Evolutionary conservation across 2,888 invertebrate species (phyloP), one percentile per base, ranked within the genome.

Genomic region (Spicauda simplicius): DNA sequence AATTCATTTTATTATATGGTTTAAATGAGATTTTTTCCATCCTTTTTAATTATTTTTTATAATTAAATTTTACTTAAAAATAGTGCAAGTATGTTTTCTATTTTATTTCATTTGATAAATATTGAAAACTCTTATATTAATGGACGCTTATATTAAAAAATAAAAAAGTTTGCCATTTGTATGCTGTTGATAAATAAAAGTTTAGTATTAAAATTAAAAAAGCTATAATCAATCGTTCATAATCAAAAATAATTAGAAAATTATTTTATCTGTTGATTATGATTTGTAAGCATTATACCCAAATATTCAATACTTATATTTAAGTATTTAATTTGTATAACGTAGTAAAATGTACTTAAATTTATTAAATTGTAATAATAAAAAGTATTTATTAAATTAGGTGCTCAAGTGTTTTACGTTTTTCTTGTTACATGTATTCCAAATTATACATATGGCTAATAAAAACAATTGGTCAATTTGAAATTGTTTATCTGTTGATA

Each of bases 391-490:
- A 37, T 33, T 33, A 37, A 37, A 68, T 63, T 63, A 65, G 69
- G 65, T 65, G 65, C 69, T 69, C 75, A 75, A 73, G 70, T 75
- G 5, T 72, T 58, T 70, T 66, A 55, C 20, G 37, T 69, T 69
- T n/a, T 33, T 30, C 65, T 64, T 69, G 66, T 72, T 71, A 61
- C 30, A 37, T 69, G 68, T 73, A 74, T 69, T 71, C 63, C 68
- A 69, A 69, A 63, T 65, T 62, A 53, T 55, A 14, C n/a, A 30
- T 58, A 55, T 57, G 30, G 11, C 37, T 41, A 63, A 64, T 41
- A 64, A 48, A 8, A 37, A 61, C 10, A 33, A 59, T 50, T 59
- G 59, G 48, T 59, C 59, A 50, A 50, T 59, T 59, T 50, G 50
- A 12, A 11, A 59, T 30, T 30, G 25, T 50, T 19, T 37, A 52